These are phyloP conservation scores for Trochalopteron elliotii DNA, from an alignment of 2,113 vertebrate species.

Conservation along the genomic window DNA sequence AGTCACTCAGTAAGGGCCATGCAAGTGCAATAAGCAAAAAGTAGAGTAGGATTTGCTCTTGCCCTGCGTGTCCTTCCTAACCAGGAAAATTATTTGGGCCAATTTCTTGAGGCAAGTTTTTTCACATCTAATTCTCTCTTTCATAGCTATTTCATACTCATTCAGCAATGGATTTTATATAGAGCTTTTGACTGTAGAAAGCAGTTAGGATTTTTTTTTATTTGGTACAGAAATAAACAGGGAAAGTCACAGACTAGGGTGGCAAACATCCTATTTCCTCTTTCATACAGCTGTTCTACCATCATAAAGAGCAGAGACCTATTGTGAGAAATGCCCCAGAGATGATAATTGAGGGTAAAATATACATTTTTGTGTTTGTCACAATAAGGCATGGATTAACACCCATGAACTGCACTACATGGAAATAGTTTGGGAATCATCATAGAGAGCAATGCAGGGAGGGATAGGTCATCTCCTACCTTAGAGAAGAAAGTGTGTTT, in stretches of 20 bases:
- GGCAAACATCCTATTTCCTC: neutral
- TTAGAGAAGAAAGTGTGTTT: constrained; percentile 33
- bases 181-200: neutral
- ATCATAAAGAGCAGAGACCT: neutral
- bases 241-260: neutral
- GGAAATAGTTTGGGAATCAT: neutral
- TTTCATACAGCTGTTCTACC: neutral
- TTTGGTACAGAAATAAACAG: neutral
- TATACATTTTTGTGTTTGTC: neutral
- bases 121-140: neutral
- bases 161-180: neutral
- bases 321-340: neutral
- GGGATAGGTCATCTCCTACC: constrained; percentile 24
- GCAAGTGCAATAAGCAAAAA: neutral
- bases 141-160: neutral
- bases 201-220: too few relatives aligned
- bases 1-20: neutral
- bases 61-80: neutral
- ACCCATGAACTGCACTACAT: neutral
- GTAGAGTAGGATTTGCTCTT: neutral
- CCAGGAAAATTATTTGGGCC: neutral
- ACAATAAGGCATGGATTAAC: neutral
- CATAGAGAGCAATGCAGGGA: neutral
- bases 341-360: neutral
- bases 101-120: neutral